Evolutionary conservation across 2,797 vertebrate genomes (phyloP).

Genomic region (Sebastes oblongus): DNA sequence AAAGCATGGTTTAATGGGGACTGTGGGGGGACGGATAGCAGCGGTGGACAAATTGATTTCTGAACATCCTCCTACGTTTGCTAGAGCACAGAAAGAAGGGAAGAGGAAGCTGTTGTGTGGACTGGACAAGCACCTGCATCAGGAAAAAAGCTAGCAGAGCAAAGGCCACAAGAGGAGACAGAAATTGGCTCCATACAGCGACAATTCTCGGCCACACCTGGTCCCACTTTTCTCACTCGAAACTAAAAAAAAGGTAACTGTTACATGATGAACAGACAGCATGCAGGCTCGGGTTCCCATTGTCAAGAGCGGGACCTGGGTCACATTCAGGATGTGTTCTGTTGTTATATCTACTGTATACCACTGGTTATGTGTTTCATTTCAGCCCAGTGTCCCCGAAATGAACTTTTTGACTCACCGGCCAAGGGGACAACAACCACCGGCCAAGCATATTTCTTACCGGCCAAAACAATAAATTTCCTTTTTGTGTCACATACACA

Average conservation of each 20-base stretch:
- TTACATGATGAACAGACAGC: conserved; percentile 6
- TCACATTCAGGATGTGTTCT: neutral
- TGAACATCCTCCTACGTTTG: neutral
- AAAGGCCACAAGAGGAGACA: conserved; percentile 1
- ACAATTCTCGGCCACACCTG: conserved; percentile 43
- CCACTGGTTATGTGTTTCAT: neutral
- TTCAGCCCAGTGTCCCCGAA: too few species aligned
- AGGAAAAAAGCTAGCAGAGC: neutral
- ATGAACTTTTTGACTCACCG: too few species aligned
- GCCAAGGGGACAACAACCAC: too few species aligned
- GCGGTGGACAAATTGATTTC: conserved; percentile 11
- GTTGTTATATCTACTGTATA: neutral
- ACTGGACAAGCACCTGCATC: neutral
- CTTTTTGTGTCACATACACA: too few species aligned
- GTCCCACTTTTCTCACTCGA: conserved; percentile 21
- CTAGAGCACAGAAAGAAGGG: neutral
- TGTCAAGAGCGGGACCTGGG: neutral
- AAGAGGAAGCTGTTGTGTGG: neutral
- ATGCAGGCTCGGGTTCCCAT: neutral
- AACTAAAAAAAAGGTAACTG: neutral
- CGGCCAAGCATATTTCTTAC: too few species aligned
- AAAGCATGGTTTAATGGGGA: neutral
- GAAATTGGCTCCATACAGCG: conserved; percentile 37
- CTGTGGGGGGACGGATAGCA: neutral
- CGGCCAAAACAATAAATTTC: too few species aligned